phyloP scores from a whole-genome alignment of 1,140 invertebrate genomes.

The Trichonephila inaurata region DNA sequence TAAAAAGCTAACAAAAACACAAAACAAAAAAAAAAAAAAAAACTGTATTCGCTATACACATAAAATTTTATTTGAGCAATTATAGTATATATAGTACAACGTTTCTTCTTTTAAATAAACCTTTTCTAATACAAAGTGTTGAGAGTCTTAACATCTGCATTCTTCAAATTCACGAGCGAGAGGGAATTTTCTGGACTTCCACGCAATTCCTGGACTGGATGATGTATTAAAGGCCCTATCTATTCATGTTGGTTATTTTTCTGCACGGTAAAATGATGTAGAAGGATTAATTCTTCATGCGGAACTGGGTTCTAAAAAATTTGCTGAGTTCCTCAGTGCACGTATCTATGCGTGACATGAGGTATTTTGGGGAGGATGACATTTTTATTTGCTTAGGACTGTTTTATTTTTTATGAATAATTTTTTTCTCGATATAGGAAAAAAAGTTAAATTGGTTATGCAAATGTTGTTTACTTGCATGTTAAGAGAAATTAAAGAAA shows the following conservation, averaged over 20 bases:
- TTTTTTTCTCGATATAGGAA: background rate
- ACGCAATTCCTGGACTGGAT: background rate
- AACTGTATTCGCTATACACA: no score
- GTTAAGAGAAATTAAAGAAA: background rate
- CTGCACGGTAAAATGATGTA: slow-evolving; percentile 26
- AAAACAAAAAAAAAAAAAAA: no score
- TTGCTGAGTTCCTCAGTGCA: background rate
- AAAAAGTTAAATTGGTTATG: slow-evolving; percentile 7
- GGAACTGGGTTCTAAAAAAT: background rate
- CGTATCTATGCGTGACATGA: slow-evolving; percentile 2
- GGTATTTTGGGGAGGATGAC: background rate
- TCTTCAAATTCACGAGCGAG: background rate
- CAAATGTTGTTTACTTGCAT: background rate
- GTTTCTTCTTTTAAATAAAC: background rate
- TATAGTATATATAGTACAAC: no score
- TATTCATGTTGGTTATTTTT: background rate
- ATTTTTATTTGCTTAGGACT: slow-evolving; percentile 34
- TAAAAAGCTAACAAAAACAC: no score
- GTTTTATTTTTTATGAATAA: background rate
- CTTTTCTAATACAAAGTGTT: background rate
- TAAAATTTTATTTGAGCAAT: no score
- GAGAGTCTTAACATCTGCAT: slow-evolving; percentile 15
- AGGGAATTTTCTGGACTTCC: background rate
- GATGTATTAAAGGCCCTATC: background rate
- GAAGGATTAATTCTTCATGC: slow-evolving; percentile 37